Conservation (phyloP, 2,113 vertebrate genomes). For the Sialia sialis region DNA sequence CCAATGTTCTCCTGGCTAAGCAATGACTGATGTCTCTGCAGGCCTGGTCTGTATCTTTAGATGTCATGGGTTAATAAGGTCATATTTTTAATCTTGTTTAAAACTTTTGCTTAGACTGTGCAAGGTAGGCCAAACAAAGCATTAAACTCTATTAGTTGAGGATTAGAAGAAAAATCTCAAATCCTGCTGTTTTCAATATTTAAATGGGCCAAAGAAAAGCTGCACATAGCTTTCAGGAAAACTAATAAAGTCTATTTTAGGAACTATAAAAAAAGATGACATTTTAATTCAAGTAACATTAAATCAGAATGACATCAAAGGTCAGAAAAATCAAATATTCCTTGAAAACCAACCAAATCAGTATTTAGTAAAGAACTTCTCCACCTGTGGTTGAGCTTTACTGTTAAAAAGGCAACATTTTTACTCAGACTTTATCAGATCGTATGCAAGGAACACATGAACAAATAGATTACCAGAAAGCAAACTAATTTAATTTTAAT, state of each 20-base stretch:
- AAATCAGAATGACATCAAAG: conserved; percentile 29
- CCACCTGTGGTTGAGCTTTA: not conserved
- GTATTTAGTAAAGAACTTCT: not conserved
- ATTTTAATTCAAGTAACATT: conserved; percentile 42
- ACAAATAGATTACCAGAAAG: not conserved
- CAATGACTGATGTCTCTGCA: not conserved
- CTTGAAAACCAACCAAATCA: conserved; percentile 44
- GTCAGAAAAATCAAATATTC: conserved; percentile 41
- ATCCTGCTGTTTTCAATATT: conserved; percentile 55
- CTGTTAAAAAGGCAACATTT: not conserved
- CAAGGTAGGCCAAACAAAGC: conserved; percentile 50
- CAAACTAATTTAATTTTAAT: not conserved
- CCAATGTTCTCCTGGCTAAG: not conserved
- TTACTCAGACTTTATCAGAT: not conserved
- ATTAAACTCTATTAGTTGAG: conserved; percentile 58
- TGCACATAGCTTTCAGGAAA: conserved; percentile 31
- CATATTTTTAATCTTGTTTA: conserved; percentile 59
- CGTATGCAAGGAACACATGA: not conserved
- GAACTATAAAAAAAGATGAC: conserved; percentile 7
- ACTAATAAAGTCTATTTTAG: conserved; percentile 52
- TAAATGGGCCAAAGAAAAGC: conserved; percentile 46
- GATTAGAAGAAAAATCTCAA: conserved; percentile 60
- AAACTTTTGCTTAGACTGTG: conserved; percentile 51
- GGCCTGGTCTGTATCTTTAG: not conserved
- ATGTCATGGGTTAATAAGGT: conserved; percentile 50